Base-by-base conservation (phyloP, 35 echinoderm and acorn worm genomes). In the Heliocidaris tuberculata region DNA sequence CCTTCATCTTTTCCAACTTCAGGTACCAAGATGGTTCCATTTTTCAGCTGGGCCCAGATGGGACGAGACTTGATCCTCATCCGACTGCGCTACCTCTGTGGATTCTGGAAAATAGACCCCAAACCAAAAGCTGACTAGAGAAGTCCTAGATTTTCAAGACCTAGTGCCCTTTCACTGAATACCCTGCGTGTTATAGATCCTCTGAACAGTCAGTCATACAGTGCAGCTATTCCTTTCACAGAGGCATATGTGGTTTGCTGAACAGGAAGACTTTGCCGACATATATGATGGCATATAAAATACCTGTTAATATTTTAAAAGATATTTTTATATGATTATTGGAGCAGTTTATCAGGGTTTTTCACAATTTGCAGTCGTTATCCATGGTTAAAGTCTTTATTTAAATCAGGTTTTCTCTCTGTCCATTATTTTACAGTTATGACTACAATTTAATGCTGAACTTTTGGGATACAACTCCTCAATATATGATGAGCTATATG, bases 41-140 rank as follows among this genome's bases (percentile, higher is more conserved):
- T 99, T 17, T 97, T 97, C 85, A 99, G 98, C 86, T 99, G 98
- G 98, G 85, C 95, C 16, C 98, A 99, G 92, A 99, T 99, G 98
- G 98, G 98, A 9, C 97, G 96, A 94, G 98, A 97, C 92, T 78
- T 99, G 24, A 30, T 99, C 60, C 86, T 99, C 48, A 99, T 99
- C 32, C 90, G 98, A 88, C 95, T 99, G 3, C 97, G 97, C 24
- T 99, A 99, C 92, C 48, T 95, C 31, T 93, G 97, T 93, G 96
- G 98, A 70, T 92, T 97, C 59, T 99, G 98, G 98, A 96, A 90
- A 48, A 95, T 99, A 59, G 86, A 95, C 17, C 71, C 95, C 32
- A 98, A 96, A 54, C 92, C 19, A 27, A 97, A 97, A 54, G 78
- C 31, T 7, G 94, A 96, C n/a, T 96, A 96, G 52, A 29, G 12